These are phyloP conservation scores for Buteo buteo DNA, from an alignment of 2,113 vertebrate species.

Conservation along the genomic window DNA sequence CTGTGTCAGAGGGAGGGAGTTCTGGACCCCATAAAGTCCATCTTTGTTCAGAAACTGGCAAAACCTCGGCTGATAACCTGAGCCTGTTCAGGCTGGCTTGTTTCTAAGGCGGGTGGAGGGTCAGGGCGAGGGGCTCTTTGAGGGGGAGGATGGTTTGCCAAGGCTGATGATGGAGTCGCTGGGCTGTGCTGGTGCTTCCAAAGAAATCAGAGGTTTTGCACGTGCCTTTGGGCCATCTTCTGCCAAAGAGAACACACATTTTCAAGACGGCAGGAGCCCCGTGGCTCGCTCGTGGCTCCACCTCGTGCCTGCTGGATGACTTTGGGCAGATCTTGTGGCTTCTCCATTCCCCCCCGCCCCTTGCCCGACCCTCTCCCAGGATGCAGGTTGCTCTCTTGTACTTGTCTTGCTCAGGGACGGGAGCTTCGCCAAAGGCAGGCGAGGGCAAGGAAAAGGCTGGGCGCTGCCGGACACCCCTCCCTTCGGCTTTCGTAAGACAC, in stretches of 20 bases:
- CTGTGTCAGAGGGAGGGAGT: background rate
- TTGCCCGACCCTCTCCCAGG: background rate
- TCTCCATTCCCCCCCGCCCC: accelerated
- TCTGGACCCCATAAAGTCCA: background rate
- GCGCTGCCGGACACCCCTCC: background rate
- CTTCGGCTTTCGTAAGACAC: background rate
- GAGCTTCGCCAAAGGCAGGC: background rate
- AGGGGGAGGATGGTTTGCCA: background rate
- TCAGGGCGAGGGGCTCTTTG: background rate
- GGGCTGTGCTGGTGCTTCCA: background rate
- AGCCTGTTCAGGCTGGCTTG: background rate
- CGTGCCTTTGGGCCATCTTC: accelerated
- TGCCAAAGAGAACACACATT: background rate
- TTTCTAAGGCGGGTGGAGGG: background rate
- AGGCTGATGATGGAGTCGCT: accelerated
- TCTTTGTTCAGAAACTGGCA: background rate
- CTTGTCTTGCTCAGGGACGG: accelerated
- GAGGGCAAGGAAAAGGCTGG: background rate
- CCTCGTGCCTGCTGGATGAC: too few species aligned
- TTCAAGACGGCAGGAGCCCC: background rate
- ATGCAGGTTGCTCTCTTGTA: accelerated
- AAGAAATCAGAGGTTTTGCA: background rate
- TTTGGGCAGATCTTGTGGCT: background rate
- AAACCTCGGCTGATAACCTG: background rate
- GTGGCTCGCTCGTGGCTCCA: accelerated